A percentile compares a stretch with the other conserved stretches of the same genome.
Evolutionary conservation across 2,888 invertebrate genomes (phyloP).

Genomic region (Dexiosoma caninum): DNA sequence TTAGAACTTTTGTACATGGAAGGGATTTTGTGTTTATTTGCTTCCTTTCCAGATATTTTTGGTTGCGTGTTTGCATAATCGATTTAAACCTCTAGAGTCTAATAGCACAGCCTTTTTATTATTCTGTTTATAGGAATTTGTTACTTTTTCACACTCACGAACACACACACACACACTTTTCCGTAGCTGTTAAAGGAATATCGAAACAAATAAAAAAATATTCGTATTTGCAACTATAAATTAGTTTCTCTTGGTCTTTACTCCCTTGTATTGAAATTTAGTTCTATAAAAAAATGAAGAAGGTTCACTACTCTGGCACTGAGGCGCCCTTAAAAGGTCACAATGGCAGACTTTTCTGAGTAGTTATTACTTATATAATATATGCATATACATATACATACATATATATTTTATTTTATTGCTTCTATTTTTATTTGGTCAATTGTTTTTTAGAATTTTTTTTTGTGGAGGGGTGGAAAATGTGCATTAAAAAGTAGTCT

Average conservation of each 20-base stretch:
- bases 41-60: conserved; percentile 15
- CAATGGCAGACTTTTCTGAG: neutral
- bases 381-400: too few relatives aligned
- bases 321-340: neutral
- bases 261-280: neutral
- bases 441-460: neutral
- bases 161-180: conserved; percentile 8
- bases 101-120: conserved; percentile 29
- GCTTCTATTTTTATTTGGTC: neutral
- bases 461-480: neutral
- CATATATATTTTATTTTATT: too few relatives aligned
- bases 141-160: neutral
- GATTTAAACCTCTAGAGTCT: conserved; percentile 49
- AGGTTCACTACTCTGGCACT: neutral
- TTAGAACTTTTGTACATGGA: neutral
- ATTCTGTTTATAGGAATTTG: conserved; percentile 1
- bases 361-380: neutral
- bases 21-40: conserved; percentile 11
- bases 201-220: neutral
- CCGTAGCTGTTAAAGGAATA: neutral
- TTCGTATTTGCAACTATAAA: conserved; percentile 1
- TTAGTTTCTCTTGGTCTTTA: neutral
- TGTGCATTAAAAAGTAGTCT: neutral
- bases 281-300: neutral
- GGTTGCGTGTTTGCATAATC: conserved; percentile 60